A percentile compares a stretch with the other conserved stretches of the same genome.
phyloP scores from a whole-genome alignment of 2,888 invertebrate genomes.

The Quadriops clusia region DNA sequence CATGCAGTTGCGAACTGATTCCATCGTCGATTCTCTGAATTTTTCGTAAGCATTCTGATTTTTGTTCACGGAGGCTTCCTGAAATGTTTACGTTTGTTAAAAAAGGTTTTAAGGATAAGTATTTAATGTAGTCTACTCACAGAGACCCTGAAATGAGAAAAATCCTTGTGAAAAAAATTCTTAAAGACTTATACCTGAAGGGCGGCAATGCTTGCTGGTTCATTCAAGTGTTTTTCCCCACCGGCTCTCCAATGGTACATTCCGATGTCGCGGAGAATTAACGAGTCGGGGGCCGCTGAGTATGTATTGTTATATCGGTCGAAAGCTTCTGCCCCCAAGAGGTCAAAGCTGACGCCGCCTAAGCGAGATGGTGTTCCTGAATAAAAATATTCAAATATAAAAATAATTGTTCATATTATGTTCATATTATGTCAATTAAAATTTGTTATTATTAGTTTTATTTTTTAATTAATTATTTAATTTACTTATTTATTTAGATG shows the following conservation, averaged over 20 bases:
- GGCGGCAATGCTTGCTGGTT: constrained; percentile 67
- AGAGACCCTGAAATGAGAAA: too few species aligned
- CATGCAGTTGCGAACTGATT: constrained; percentile 75
- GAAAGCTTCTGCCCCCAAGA: constrained; percentile 74
- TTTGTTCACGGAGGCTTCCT: constrained; percentile 81
- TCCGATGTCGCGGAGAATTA: constrained; percentile 70
- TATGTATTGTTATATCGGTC: constrained; percentile 72
- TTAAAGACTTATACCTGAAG: constrained; percentile 57
- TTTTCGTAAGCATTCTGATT: constrained; percentile 73
- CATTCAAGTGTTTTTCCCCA: constrained; percentile 96
- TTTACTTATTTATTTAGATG: not conserved
- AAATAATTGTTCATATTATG: too few species aligned
- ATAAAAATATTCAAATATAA: constrained; percentile 5
- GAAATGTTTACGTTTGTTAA: too few species aligned
- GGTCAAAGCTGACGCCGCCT: constrained; percentile 84
- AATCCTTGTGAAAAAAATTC: too few species aligned
- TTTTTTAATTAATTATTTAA: not conserved
- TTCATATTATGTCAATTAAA: too few species aligned
- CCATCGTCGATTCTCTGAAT: constrained; percentile 75
- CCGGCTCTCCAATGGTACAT: constrained; percentile 94
- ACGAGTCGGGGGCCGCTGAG: constrained; percentile 53
- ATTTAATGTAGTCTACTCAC: too few species aligned
- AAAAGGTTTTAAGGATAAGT: too few species aligned
- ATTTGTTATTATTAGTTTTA: constrained; percentile 1
- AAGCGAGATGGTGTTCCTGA: constrained; percentile 52